Evolutionary conservation across 2,113 vertebrate genomes (phyloP), one percentile per base, ranked within the genome.

Genomic region (Onychorhynchus coronatus): DNA sequence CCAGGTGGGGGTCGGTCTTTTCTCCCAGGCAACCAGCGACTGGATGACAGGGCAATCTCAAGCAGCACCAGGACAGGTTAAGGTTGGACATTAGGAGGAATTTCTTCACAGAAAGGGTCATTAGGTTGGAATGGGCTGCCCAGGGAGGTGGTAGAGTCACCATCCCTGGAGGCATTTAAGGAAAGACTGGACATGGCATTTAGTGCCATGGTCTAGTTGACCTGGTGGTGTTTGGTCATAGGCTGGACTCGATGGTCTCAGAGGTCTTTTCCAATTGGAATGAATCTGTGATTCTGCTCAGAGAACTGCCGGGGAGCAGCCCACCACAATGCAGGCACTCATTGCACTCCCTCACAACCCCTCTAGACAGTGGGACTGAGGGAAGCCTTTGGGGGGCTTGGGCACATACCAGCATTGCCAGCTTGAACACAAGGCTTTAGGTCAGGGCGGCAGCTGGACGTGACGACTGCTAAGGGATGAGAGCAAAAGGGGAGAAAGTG

Each of bases 311-410:
- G 0, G 0, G 30, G 21, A 62, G 77, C 56, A 18, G 31, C 2
- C 9, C 0, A 0, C 2, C 25, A 3, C 2, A 11, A 23, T 28
- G 35, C 37, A 24, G 14, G 15, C 30, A 18, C 9, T 25, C 55
- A 4, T 4, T 0, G 0, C 0, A 2, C 21, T 13, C 9, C 15
- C 27, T 61, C 20, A 3, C 13, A 47, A 5, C 6, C 8, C 11
- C 12, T 47, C 6, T 0, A 0, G 44, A 28, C 42, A 41, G 31
- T 1, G 30, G 50, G 37, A 15, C 8, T 2, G 5, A 20, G 39
- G 47, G 39, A 39, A 31, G 3, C n/a, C 33, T 31, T 24, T 11
- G 47, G 22, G 39, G 12, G 52, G 6, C n/a, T 27, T 3, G 1
- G 53, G 27, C 18, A 3, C 0, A 0, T 9, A 3, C 14, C 6